Evolutionary conservation across 2,888 invertebrate genomes (phyloP).

Genomic region (Acanthoscelides obtectus): DNA sequence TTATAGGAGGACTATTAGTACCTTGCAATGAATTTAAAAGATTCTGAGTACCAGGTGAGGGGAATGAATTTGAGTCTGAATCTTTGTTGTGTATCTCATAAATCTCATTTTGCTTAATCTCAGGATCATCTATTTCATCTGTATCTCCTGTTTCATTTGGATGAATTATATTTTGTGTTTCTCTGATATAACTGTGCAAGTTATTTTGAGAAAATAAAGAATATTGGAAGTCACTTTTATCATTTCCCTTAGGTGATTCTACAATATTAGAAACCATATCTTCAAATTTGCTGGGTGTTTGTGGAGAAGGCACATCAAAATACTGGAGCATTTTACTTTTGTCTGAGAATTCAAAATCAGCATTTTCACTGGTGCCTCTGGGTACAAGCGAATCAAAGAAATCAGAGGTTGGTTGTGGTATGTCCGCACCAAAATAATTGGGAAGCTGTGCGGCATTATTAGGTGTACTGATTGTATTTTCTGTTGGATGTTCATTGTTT

Average conservation of each 20-base stretch:
- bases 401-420: slow-evolving; percentile 11
- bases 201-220: slow-evolving; percentile 19
- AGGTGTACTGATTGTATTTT: slow-evolving; percentile 5
- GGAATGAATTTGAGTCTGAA: slow-evolving; percentile 16
- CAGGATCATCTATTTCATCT: slow-evolving; percentile 29
- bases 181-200: slow-evolving; percentile 15
- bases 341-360: neutral
- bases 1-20: slow-evolving; percentile 2
- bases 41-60: slow-evolving; percentile 14
- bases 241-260: slow-evolving; percentile 5
- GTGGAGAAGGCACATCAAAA: slow-evolving; percentile 6
- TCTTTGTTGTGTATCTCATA: slow-evolving; percentile 20
- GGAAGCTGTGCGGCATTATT: slow-evolving; percentile 18
- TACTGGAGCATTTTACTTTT: slow-evolving; percentile 8
- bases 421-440: slow-evolving; percentile 30
- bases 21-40: slow-evolving; percentile 22
- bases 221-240: slow-evolving; percentile 8
- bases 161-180: slow-evolving; percentile 19
- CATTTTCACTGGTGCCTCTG: slow-evolving; percentile 6
- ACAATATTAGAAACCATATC: slow-evolving; percentile 14
- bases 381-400: slow-evolving; percentile 34
- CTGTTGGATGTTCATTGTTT: slow-evolving; percentile 12
- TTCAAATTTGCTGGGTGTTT: slow-evolving; percentile 6
- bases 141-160: slow-evolving; percentile 14
- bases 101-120: slow-evolving; percentile 30